Percentiles rank a stretch among this genome's conserved stretches.
phyloP scores from a whole-genome alignment of 1,140 invertebrate species.

The Papilio glaucus region DNA sequence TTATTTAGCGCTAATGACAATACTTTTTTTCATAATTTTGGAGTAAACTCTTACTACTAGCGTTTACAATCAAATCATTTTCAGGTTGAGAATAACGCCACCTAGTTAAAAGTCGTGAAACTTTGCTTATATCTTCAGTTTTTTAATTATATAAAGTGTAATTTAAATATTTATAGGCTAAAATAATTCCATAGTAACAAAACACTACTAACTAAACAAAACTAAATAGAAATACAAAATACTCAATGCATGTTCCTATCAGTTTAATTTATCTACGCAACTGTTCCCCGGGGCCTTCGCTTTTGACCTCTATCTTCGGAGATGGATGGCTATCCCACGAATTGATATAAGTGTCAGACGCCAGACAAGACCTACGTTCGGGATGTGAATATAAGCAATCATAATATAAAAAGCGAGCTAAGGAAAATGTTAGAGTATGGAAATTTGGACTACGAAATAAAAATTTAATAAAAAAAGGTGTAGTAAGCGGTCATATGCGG shows the following conservation, averaged over 20 bases:
- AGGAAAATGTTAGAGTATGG: too few relatives aligned
- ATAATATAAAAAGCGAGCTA: too few relatives aligned
- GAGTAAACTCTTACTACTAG: too few relatives aligned
- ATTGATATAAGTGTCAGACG: constrained; percentile 31
- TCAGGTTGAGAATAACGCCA: background rate
- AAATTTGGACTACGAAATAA: too few relatives aligned
- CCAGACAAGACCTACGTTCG: constrained; percentile 9
- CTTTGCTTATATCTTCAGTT: too few relatives aligned
- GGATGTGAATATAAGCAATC: constrained; percentile 1
- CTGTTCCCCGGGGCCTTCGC: background rate
- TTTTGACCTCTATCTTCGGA: constrained; percentile 18
- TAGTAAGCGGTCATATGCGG: too few relatives aligned
- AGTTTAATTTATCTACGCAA: background rate
- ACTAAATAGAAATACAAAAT: background rate
- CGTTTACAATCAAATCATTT: background rate
- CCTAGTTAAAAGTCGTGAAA: too few relatives aligned
- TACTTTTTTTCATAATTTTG: too few relatives aligned
- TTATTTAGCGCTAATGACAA: too few relatives aligned
- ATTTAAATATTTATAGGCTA: background rate
- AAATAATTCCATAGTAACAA: too few relatives aligned
- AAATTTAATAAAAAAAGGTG: too few relatives aligned
- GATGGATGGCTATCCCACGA: constrained; percentile 23
- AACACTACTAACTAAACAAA: background rate
- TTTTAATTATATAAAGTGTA: too few relatives aligned
- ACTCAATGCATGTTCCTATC: background rate